Evolutionary conservation across 1,140 invertebrate genomes (phyloP), one percentile per base, ranked within the genome.

Genomic region (Oryzaephilus surinamensis): DNA sequence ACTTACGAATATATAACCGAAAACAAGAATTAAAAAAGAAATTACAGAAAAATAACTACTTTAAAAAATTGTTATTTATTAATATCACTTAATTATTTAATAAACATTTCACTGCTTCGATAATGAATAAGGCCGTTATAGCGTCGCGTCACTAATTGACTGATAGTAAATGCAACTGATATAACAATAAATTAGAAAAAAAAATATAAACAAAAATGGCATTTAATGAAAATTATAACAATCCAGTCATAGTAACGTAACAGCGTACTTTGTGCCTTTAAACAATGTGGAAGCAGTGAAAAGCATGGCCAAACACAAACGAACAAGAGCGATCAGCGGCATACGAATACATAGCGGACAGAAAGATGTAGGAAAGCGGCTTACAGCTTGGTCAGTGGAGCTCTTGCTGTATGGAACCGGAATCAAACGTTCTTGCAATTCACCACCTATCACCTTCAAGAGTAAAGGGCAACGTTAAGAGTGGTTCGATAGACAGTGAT

Each of bases 301-400:
- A 54, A 11, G 41, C 41, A 32, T 43, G 45, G 45, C 41, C 45
- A 54, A 56, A 56, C 52, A 57, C 51, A 57, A 53, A 56, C 50
- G 40, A 58, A 59, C 50, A 57, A 58, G 54, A 56, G 54, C 54
- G 46, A 53, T 46, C 46, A 55, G 50, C 52, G 47, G 48, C 54
- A 56, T 51, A 57, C 54, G 48, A 57, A 50, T 52, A 62, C 50
- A 54, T 54, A 60, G 58, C 60, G 55, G 57, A 62, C 51, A 65
- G 60, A 64, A 60, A 67, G 61, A 61, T 62, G 57, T 59, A 65
- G 64, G 62, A 69, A 66, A 70, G 65, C 65, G 63, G 81, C 90
- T 94, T 94, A 95, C 90, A 91, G 89, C 89, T 90, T 94, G 89
- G 78, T 95, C 90, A 79, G 90, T 94, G 73, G 89, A 90, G 75